Evolutionary conservation across 2,888 invertebrate species (phyloP).

Genomic region (Chymomyza caudatula): DNA sequence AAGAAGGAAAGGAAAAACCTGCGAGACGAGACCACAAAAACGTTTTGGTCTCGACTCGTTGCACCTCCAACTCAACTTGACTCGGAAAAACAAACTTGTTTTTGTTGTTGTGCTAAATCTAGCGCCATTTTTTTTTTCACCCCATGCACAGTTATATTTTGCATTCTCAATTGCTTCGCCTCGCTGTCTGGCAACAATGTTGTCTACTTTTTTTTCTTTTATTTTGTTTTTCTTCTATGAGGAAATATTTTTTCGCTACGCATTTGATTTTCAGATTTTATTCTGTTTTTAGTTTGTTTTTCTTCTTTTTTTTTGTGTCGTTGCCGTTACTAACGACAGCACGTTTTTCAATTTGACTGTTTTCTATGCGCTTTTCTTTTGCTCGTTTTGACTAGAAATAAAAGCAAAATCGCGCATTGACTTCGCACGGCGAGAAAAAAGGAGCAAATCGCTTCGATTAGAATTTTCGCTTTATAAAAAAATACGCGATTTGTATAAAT

Average conservation of each 20-base stretch:
- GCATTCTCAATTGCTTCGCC: slow-evolving; percentile 60
- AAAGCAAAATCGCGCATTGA: neutral
- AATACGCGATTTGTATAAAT: slow-evolving; percentile 51
- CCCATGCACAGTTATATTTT: slow-evolving; percentile 49
- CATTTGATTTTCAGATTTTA: slow-evolving; percentile 54
- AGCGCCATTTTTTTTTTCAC: slow-evolving; percentile 43
- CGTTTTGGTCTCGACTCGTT: slow-evolving; percentile 43
- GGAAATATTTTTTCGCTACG: slow-evolving; percentile 57
- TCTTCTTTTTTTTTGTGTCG: slow-evolving; percentile 24
- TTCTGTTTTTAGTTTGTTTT: slow-evolving; percentile 2
- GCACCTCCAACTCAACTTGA: slow-evolving; percentile 34
- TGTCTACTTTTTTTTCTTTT: slow-evolving; percentile 33
- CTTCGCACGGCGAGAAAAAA: neutral
- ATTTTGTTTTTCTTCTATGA: slow-evolving; percentile 28
- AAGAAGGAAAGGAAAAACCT: slow-evolving; percentile 48
- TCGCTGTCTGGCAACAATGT: slow-evolving; percentile 20
- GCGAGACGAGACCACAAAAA: slow-evolving; percentile 55
- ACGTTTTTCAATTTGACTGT: slow-evolving; percentile 41
- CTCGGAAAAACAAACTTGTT: slow-evolving; percentile 28
- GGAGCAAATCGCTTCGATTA: slow-evolving; percentile 56
- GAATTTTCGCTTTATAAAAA: slow-evolving; percentile 43
- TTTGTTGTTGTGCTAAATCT: slow-evolving; percentile 54
- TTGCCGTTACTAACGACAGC: slow-evolving; percentile 24
- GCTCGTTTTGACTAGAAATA: slow-evolving; percentile 37
- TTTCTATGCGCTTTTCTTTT: slow-evolving; percentile 20